These are phyloP conservation scores for Dromococcyx pavoninus DNA, from an alignment of 2,797 vertebrate genomes.

Conservation along the genomic window DNA sequence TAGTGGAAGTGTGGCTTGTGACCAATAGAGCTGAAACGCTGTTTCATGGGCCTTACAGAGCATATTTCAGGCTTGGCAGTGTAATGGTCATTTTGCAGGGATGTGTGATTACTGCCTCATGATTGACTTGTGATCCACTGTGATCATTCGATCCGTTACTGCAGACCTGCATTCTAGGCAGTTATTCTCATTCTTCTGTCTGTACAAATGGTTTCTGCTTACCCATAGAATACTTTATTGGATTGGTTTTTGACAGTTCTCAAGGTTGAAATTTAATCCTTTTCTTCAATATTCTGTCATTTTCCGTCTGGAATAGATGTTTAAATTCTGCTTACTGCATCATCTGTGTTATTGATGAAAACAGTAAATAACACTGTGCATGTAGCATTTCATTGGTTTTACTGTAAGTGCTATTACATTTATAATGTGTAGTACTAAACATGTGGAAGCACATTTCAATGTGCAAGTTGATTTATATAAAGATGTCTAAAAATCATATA, in stretches of 20 bases:
- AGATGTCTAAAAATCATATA: background rate
- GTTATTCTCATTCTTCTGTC: background rate
- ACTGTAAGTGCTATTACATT: background rate
- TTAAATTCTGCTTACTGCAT: background rate
- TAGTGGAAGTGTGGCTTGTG: background rate
- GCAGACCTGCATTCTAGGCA: background rate
- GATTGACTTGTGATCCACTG: background rate
- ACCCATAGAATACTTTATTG: background rate
- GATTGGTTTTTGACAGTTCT: background rate
- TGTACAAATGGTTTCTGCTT: background rate
- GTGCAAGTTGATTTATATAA: background rate
- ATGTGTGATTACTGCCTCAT: background rate
- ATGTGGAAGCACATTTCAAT: background rate
- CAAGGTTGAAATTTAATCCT: background rate
- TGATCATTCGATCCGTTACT: background rate
- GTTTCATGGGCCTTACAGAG: background rate
- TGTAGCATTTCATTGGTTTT: background rate
- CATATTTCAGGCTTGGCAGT: background rate
- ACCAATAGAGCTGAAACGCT: background rate
- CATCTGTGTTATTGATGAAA: background rate
- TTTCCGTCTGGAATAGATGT: background rate
- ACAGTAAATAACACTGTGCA: background rate
- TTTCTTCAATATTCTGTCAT: background rate
- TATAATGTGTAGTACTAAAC: background rate
- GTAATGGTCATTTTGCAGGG: background rate